Evolutionary conservation across 1,140 invertebrate genomes (phyloP), one percentile per base, ranked within the genome.

Genomic region (Neotoxoptera formosana): DNA sequence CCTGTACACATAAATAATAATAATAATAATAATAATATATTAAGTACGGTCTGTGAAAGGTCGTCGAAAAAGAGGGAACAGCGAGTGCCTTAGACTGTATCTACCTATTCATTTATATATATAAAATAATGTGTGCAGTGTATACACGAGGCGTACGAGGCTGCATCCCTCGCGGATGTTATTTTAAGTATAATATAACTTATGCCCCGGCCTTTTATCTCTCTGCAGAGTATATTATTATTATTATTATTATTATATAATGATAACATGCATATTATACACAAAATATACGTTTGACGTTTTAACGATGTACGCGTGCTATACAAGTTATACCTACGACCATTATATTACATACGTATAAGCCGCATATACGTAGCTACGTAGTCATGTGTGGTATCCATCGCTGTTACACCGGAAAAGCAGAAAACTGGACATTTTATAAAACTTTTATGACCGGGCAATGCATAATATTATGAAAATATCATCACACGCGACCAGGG

Each of bases 101-200:
- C 60, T 17, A 76, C 30, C 60, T 76, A 76, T 17, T 14, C 11
- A n/a, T 76, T 4, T n/a, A n/a, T 76, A 76, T 67, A 67, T 53
- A 21, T 53, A n/a, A n/a, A n/a, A 67, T 67, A 67, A 25, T 56
- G 25, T 56, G 17, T 6, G n/a, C n/a, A n/a, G n/a, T 76, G n/a
- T 7, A 25, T 56, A 56, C 25, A 56, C 23, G 60, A 30, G 60
- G 60, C 11, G 30, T n/a, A 76, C n/a, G n/a, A n/a, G n/a, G n/a
- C n/a, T 53, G 51, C 60, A 76, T 76, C 60, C 60, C 60, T 76
- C 60, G 30, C 60, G n/a, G n/a, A 76, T 76, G 30, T 76, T 76
- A 76, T 76, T 76, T 76, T 76, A n/a, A 76, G 60, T 76, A 76
- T 76, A n/a, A 76, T 76, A 76, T 76, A n/a, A 76, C 60, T 76